Conservation (phyloP, 2,797 vertebrate species). For the Eremophila alpestris region DNA sequence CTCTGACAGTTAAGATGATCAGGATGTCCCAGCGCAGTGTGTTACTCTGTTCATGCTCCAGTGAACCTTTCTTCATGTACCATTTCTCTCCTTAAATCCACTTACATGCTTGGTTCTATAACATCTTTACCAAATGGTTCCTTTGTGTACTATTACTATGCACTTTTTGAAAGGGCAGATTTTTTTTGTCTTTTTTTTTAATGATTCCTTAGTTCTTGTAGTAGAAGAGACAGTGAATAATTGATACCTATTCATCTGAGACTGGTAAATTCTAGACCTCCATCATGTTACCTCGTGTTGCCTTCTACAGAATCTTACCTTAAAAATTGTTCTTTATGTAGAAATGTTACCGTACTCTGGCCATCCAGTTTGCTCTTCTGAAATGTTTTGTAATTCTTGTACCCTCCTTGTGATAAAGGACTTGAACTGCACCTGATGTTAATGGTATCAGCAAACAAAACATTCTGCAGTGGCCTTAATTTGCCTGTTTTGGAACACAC, state of each 20-base stretch:
- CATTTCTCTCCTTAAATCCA: not conserved
- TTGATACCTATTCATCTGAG: not conserved
- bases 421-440: not conserved
- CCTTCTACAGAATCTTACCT: not conserved
- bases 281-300: not conserved
- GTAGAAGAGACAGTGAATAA: not conserved
- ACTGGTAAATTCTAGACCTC: not conserved
- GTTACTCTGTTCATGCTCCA: not conserved
- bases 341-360: not conserved
- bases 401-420: not conserved
- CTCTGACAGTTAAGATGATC: not conserved
- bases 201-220: not conserved
- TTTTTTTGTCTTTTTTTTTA: not conserved
- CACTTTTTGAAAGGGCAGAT: not conserved
- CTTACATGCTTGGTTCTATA: not conserved
- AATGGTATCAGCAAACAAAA: not conserved
- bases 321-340: not conserved
- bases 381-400: not conserved
- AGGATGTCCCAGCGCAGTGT: not conserved
- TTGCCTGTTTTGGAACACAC: not conserved
- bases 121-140: not conserved
- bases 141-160: not conserved
- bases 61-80: not conserved
- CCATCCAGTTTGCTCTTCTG: not conserved
- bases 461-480: not conserved